Evolutionary conservation across 1,140 invertebrate genomes (phyloP), one percentile per base, ranked within the genome.

Genomic region (Drosophila athabasca): DNA sequence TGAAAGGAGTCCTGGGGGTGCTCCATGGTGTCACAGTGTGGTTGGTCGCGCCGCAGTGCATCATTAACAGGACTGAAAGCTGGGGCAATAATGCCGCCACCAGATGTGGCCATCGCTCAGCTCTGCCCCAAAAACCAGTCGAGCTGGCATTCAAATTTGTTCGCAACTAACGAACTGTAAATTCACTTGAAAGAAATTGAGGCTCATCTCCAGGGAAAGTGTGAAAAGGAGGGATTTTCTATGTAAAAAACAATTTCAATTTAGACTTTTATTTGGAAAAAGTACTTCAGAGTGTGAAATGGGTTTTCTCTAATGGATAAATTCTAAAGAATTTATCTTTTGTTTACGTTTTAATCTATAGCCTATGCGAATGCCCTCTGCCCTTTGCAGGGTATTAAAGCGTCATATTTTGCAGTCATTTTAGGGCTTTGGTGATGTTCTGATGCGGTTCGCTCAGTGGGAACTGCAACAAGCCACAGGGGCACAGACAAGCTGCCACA

Each of bases 11-110:
- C 9, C 0, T 4, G 19, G 41, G n/a, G 17, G 52, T 11, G 7
- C 24, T 24, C 11, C 35, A 9, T 41, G 29, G 61, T 48, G 59
- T 64, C 43, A 48, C 48, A 22, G 54, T 74, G 71, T 44, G 71
- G 70, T 48, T 9, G 53, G 70, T 57, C 72, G 24, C 15, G 71
- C 57, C 71, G 62, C 71, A 67, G 54, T 67, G 62, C 73, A 76
- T 76, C 73, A 76, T 76, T 76, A 76, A 76, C 73, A 74, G 57
- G 72, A 41, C 64, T 57, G 62, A 69, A 64, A 69, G 64, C 64
- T 69, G 68, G 71, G 52, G 52, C 68, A 76, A 76, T 76, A 76
- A 76, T 52, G 73, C 54, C 72, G 54, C 53, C 62, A 66, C 48
- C 73, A 76, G 73, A 76, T 76, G 62, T 48, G 73, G 45, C 72